Conservation (phyloP, 2,113 vertebrate species). For the Equus quagga region DNA sequence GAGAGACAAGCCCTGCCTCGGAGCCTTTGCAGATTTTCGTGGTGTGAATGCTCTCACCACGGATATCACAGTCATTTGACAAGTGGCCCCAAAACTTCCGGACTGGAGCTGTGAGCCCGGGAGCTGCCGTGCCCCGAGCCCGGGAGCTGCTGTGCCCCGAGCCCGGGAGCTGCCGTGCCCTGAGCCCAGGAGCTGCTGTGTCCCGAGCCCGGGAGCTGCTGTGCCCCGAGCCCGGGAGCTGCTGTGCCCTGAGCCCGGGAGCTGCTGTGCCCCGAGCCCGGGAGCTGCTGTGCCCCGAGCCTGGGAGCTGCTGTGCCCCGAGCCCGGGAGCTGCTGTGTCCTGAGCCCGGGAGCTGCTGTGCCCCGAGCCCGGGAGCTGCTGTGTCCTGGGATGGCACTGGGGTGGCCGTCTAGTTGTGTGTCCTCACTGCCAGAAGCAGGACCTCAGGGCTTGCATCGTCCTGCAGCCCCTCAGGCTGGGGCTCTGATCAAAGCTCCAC, state of each 20-base stretch:
- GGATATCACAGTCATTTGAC: accelerated
- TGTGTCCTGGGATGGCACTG: too few relatives aligned
- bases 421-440: too few relatives aligned
- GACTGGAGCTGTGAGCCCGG: background rate
- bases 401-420: too few relatives aligned
- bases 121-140: background rate
- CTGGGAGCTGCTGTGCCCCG: too few relatives aligned
- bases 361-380: background rate
- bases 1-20: background rate
- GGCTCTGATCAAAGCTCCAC: background rate
- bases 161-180: too few relatives aligned
- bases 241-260: background rate
- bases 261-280: too few relatives aligned
- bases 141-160: background rate
- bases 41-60: background rate
- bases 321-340: background rate
- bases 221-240: background rate
- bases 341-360: background rate
- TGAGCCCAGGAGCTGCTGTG: too few relatives aligned
- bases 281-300: background rate
- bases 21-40: too few relatives aligned
- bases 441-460: too few relatives aligned
- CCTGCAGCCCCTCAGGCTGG: too few relatives aligned
- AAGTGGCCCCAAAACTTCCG: background rate
- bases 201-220: too few relatives aligned